These are phyloP conservation scores for Murina feae DNA, from an alignment of 2,113 vertebrate genomes.

Conservation along the genomic window DNA sequence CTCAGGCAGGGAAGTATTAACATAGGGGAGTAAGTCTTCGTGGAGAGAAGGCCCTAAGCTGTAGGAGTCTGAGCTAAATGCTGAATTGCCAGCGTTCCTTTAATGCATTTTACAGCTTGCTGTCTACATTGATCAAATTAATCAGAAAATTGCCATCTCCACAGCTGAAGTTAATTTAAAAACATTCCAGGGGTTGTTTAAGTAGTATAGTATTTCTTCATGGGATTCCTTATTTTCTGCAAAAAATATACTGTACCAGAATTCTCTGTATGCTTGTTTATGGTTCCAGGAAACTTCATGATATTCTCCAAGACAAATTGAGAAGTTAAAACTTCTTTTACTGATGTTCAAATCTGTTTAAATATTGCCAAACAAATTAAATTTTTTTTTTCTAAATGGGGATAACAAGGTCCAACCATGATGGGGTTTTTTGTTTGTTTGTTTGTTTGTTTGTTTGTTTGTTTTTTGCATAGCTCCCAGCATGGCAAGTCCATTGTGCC, in stretches of 20 bases:
- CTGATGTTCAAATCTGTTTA: constrained; percentile 22
- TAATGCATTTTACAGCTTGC: constrained; percentile 18
- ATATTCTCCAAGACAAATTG: constrained; percentile 53
- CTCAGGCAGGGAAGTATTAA: not conserved
- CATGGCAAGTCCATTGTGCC: not conserved
- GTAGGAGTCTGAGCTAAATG: not conserved
- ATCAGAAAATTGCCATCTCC: constrained; percentile 35
- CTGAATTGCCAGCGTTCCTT: constrained; percentile 14
- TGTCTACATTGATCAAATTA: constrained; percentile 58
- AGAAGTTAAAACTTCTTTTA: constrained; percentile 41
- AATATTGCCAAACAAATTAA: not conserved
- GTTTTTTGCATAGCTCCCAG: not conserved
- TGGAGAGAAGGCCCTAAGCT: not conserved
- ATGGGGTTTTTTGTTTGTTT: not conserved
- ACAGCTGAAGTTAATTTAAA: constrained; percentile 66
- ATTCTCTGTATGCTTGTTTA: constrained; percentile 39
- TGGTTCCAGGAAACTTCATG: constrained; percentile 57
- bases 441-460: not conserved
- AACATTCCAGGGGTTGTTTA: constrained; percentile 54
- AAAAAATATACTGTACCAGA: constrained; percentile 40
- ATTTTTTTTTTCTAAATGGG: not conserved
- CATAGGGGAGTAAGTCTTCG: not conserved
- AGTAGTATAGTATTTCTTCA: constrained; percentile 62
- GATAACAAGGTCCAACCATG: not conserved
- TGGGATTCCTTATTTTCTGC: constrained; percentile 50